Conservation (phyloP, 2,797 vertebrate genomes). For the Poeciliopsis turneri region DNA sequence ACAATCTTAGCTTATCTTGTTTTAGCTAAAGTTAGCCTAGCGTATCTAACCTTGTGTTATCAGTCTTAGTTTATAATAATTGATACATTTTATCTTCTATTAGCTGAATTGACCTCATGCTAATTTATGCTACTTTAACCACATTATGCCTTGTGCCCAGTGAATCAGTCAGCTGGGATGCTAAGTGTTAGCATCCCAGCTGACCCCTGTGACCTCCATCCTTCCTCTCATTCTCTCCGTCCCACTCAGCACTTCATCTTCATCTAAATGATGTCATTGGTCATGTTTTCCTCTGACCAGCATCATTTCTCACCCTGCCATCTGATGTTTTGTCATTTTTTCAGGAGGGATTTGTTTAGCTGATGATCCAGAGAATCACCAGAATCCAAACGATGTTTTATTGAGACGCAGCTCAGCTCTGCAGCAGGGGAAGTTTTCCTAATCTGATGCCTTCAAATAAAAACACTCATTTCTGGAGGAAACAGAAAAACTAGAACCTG, state of each 20-base stretch:
- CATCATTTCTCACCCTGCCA: too few relatives aligned
- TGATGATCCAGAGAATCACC: not conserved
- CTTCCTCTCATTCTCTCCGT: too few relatives aligned
- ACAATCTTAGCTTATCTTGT: not conserved
- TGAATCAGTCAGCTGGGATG: too few relatives aligned
- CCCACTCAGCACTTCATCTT: too few relatives aligned
- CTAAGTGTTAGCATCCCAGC: too few relatives aligned
- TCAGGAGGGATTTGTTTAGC: not conserved
- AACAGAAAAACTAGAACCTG: not conserved
- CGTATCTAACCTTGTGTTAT: not conserved
- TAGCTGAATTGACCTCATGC: not conserved
- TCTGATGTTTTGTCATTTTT: not conserved
- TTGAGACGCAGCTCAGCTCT: not conserved
- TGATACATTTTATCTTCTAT: not conserved
- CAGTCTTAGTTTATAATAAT: not conserved
- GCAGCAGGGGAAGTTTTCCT: not conserved
- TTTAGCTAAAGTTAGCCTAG: not conserved
- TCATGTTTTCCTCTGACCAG: too few relatives aligned
- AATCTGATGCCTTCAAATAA: not conserved
- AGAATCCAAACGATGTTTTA: not conserved
- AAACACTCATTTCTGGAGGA: not conserved
- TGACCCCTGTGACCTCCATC: too few relatives aligned
- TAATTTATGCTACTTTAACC: not conserved
- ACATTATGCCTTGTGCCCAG: too few relatives aligned
- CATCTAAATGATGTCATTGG: too few relatives aligned